Conservation (phyloP, 2,797 vertebrate species). For the Eulemur coronatus region DNA sequence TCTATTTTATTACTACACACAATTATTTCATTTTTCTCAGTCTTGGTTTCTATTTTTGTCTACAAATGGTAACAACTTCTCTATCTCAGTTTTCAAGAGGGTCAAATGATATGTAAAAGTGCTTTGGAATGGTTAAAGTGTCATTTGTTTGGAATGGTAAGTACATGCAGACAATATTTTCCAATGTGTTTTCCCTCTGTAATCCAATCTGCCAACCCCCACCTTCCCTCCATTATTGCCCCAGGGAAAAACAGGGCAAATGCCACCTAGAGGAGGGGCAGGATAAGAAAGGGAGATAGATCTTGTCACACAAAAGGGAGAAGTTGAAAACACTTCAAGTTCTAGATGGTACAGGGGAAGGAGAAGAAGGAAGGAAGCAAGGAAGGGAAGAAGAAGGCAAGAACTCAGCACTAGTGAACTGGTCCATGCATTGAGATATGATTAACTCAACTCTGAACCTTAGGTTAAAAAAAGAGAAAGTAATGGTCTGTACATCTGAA, state of each 20-base stretch:
- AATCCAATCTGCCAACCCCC: not conserved
- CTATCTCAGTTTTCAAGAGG: not conserved
- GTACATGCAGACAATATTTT: not conserved
- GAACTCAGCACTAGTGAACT: not conserved
- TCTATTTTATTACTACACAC: not conserved
- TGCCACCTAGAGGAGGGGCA: not conserved
- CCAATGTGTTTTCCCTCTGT: not conserved
- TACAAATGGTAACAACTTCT: conserved; percentile 9
- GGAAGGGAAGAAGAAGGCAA: not conserved
- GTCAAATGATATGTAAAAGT: conserved; percentile 16
- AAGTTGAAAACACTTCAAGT: not conserved
- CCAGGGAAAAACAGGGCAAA: not conserved
- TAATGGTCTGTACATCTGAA: not conserved
- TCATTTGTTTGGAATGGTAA: not conserved
- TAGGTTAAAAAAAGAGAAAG: not conserved
- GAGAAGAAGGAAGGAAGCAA: not conserved
- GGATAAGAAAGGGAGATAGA: not conserved
- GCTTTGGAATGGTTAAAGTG: not conserved
- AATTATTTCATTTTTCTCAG: conserved; percentile 2
- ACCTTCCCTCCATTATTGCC: not conserved
- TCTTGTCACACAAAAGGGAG: not conserved
- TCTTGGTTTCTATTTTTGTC: conserved; percentile 54
- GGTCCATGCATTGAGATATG: not conserved
- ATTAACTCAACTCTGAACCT: not conserved
- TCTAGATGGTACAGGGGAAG: not conserved